Base-by-base conservation (phyloP, 2,888 invertebrate genomes). In the Ferrisia virgata region DNA sequence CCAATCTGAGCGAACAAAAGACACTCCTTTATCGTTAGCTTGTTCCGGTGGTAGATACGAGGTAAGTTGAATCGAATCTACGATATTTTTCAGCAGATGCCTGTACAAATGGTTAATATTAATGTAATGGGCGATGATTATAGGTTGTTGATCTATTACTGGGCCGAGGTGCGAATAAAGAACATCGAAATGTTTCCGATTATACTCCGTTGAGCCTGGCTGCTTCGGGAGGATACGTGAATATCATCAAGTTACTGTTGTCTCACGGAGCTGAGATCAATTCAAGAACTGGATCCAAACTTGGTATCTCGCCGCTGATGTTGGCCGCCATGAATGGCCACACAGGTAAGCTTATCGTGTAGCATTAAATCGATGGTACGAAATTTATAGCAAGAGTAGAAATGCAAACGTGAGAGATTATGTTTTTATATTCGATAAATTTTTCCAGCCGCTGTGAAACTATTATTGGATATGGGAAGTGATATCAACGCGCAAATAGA, bases 401-500 rank as follows among this genome's bases (percentile, higher is more conserved):
- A n/a, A n/a, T n/a, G n/a, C n/a, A n/a, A n/a, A n/a, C n/a, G n/a
- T n/a, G n/a, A 39, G 6, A 39, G 5, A 39, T 39, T 39, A 39
- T 8, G 11, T 39, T 8, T 39, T 39, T 8, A 39, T 25, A 13
- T 18, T 85, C 1, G 25, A 6, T 33, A 25, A 39, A 39, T 0
- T 79, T 90, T 91, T 90, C 88, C 90, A 88, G 95, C 96, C 85
- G 98, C 98, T 69, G 99, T 99, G 72, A 95, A 96, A 88, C 90
- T 99, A 86, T 91, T 99, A 85, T 91, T 99, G 85, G 99, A 99
- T 89, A 96, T 96, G 93, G 99, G 99, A 86, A 97, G 97, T 87
- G 99, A 99, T 89, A 99, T 99, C 87, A 99, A 99, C 91, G 99
- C 99, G 86, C 97, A 97, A 91, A 99, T 99, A 87, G 99, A 99